Conservation (phyloP, 2,113 vertebrate genomes). For the Periophthalmus modestus region DNA sequence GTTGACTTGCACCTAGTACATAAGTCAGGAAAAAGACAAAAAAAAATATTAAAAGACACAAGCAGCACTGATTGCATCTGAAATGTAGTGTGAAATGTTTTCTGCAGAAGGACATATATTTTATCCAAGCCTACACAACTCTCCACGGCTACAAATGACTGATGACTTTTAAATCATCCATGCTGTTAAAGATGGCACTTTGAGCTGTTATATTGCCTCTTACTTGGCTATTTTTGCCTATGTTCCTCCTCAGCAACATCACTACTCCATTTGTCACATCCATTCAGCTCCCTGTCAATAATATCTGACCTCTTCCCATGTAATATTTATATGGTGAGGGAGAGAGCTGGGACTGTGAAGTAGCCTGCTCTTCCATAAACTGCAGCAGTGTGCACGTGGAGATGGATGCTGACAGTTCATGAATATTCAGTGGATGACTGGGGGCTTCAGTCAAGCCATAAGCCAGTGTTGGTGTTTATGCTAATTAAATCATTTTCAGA, state of each 20-base stretch:
- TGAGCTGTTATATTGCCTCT: slow-evolving; percentile 15
- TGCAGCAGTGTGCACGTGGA: not conserved
- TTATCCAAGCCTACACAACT: not conserved
- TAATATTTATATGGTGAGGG: slow-evolving; percentile 37
- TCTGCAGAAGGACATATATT: not conserved
- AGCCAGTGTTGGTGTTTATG: not conserved
- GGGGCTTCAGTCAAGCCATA: not conserved
- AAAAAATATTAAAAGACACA: not conserved
- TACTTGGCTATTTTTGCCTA: slow-evolving; percentile 8
- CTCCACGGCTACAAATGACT: not conserved
- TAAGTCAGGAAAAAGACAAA: not conserved
- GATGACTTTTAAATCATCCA: slow-evolving; percentile 4
- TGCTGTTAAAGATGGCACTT: slow-evolving; percentile 21
- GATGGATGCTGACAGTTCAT: slow-evolving; percentile 38
- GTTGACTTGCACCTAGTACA: not conserved
- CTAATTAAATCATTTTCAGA: not conserved
- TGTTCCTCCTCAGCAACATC: slow-evolving; percentile 25
- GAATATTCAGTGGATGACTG: not conserved
- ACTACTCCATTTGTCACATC: slow-evolving; percentile 17
- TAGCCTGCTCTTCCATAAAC: slow-evolving; percentile 41
- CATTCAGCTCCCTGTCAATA: slow-evolving; percentile 52
- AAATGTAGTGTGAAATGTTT: slow-evolving; percentile 47
- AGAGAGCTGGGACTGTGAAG: slow-evolving; percentile 16
- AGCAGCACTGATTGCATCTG: not conserved
- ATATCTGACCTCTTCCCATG: slow-evolving; percentile 28